A percentile compares a stretch with the other conserved stretches of the same genome.
These are phyloP conservation scores for Neopipo cinnamomea DNA, from an alignment of 2,113 vertebrate genomes.

Conservation along the genomic window DNA sequence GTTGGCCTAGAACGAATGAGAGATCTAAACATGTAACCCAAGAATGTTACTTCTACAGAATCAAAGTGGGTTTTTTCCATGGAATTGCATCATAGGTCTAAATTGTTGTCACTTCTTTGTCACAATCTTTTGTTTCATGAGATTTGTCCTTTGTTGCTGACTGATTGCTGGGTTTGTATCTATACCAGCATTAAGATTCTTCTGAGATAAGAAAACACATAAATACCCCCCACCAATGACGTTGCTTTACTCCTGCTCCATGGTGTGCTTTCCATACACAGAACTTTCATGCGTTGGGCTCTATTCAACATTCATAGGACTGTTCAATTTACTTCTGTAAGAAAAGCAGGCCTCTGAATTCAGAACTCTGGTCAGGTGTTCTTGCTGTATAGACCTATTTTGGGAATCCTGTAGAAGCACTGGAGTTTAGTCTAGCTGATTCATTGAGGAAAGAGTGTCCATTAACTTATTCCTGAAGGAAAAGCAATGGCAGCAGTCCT, in stretches of 20 bases:
- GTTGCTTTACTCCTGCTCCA: background rate
- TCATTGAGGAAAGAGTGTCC: background rate
- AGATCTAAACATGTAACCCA: background rate
- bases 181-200: background rate
- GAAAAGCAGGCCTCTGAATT: background rate
- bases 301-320: background rate
- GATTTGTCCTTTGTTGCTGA: background rate
- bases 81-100: background rate
- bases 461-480: background rate
- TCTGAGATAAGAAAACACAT: background rate
- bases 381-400: background rate
- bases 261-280: background rate
- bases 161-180: background rate
- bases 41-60: background rate
- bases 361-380: background rate
- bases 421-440: background rate
- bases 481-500: background rate
- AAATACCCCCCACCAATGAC: background rate
- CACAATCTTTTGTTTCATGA: background rate
- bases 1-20: background rate
- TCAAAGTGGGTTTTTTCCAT: background rate
- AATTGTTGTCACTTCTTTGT: background rate
- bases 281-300: background rate
- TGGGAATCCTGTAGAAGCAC: background rate
- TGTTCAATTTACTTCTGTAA: background rate